phyloP scores from a whole-genome alignment of 1,140 invertebrate species.

The Hyles vespertilio region DNA sequence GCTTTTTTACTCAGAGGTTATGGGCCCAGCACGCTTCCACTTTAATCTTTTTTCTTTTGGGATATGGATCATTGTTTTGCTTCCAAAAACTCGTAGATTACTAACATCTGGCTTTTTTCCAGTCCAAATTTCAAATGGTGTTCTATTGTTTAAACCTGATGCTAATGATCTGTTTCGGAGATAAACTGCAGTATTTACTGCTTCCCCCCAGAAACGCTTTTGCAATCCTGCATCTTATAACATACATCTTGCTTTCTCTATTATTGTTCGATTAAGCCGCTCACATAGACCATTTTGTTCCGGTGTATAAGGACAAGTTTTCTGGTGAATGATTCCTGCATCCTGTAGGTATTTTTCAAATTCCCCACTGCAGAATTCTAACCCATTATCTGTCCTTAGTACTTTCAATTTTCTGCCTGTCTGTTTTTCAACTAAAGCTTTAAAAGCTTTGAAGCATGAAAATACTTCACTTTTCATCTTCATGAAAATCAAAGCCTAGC shows the following conservation, averaged over 20 bases:
- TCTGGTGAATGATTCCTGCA: no score
- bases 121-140: conserved; percentile 22
- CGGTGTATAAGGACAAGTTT: conserved; percentile 41
- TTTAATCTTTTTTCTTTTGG: conserved; percentile 18
- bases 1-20: no score
- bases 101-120: conserved; percentile 30
- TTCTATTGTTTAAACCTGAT: conserved; percentile 25
- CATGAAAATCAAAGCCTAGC: not conserved
- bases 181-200: conserved; percentile 44
- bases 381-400: no score
- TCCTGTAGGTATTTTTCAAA: no score
- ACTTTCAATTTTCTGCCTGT: no score
- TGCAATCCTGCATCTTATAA: no score
- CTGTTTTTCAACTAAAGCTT: no score
- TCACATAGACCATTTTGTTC: conserved; percentile 53
- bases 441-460: no score
- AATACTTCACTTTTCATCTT: no score
- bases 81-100: conserved; percentile 47
- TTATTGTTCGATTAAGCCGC: conserved; percentile 31
- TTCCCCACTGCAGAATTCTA: no score
- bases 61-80: conserved; percentile 19
- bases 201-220: conserved; percentile 55
- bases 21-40: no score
- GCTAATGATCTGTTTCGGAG: conserved; percentile 35
- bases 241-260: conserved; percentile 9